Percentiles rank a stretch among this genome's conserved stretches.
phyloP scores from a whole-genome alignment of 2,888 invertebrate genomes.

The Rhaphigaster nebulosa region DNA sequence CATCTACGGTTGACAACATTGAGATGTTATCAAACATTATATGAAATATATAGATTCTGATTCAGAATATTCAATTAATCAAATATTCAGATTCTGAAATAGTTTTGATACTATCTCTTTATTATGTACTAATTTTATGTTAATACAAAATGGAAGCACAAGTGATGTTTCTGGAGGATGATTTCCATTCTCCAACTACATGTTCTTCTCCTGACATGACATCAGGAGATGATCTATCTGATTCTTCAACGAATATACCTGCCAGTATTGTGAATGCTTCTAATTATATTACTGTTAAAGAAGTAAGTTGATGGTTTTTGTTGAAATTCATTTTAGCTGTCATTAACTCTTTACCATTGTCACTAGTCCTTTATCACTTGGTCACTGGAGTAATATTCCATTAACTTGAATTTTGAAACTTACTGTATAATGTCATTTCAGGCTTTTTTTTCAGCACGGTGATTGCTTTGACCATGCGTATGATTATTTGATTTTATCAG shows the following conservation, averaged over 20 bases:
- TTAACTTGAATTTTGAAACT: neutral
- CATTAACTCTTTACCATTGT: neutral
- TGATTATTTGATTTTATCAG: neutral
- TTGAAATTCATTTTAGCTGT: neutral
- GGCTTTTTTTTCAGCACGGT: neutral
- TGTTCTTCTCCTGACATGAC: constrained; percentile 62
- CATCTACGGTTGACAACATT: neutral
- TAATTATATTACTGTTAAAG: constrained; percentile 65
- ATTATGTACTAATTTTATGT: neutral
- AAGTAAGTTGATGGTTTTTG: constrained; percentile 59
- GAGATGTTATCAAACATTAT: neutral
- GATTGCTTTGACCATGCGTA: too few relatives aligned
- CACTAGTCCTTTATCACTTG: neutral
- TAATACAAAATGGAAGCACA: neutral
- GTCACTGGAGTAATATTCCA: neutral
- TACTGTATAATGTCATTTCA: neutral
- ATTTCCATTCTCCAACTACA: constrained; percentile 55
- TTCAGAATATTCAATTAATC: neutral
- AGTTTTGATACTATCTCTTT: neutral
- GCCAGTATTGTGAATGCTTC: constrained; percentile 64
- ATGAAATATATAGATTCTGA: neutral
- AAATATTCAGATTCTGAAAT: too few relatives aligned
- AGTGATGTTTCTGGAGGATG: constrained; percentile 41
- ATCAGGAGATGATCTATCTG: constrained; percentile 64
- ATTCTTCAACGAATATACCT: constrained; percentile 61